Percentiles rank a stretch among this genome's conserved stretches.
Evolutionary conservation across 2,888 invertebrate genomes (phyloP).

Genomic region (Lithophane socia): DNA sequence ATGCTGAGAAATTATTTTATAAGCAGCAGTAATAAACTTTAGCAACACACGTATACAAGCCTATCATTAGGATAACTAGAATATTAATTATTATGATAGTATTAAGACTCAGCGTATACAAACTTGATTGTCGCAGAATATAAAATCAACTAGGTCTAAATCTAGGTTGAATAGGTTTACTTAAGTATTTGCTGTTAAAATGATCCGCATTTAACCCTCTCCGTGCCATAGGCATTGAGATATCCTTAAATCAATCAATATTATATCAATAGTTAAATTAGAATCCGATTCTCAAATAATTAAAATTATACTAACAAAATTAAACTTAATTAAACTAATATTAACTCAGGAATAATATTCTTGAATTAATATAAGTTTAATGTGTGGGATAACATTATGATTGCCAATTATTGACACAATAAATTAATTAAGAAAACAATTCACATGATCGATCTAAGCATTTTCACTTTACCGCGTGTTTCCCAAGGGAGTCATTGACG

Average conservation of each 20-base stretch:
- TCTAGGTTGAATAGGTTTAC: constrained; percentile 3
- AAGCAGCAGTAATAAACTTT: background rate
- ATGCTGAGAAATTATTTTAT: no score
- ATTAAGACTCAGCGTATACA: background rate
- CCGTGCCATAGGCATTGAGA: background rate
- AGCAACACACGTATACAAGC: background rate
- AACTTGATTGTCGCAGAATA: background rate
- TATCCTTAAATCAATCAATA: background rate
- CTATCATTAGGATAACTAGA: constrained; percentile 22
- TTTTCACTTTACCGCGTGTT: constrained; percentile 35
- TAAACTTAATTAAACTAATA: no score
- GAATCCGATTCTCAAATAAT: background rate
- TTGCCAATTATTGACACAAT: background rate
- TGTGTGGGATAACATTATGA: background rate
- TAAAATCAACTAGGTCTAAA: constrained; percentile 23
- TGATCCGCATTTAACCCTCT: background rate
- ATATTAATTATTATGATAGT: constrained; percentile 10
- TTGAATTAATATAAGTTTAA: background rate
- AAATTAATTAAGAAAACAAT: background rate
- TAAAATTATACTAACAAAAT: background rate
- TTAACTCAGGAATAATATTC: background rate
- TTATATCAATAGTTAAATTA: background rate
- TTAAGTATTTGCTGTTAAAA: background rate
- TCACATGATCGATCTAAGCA: background rate
- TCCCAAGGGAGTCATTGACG: constrained; percentile 11